Base-by-base conservation (phyloP, 2,888 invertebrate genomes). In the Cephalotes varians region DNA sequence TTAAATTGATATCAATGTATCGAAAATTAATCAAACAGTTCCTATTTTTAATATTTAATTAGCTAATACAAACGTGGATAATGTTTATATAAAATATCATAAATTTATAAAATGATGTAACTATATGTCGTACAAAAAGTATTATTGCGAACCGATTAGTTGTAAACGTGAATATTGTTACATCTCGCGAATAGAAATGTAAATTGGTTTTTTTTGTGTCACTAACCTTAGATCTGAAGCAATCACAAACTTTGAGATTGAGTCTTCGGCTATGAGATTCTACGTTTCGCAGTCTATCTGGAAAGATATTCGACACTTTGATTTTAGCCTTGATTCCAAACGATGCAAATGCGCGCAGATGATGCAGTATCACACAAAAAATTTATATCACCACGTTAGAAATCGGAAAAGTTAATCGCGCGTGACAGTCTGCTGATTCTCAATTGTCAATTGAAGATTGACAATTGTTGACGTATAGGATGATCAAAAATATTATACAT, bases 11-110 rank as follows among this genome's bases (percentile, higher is more conserved):
- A 81, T 9, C 71, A 34, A 15, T 18, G 65, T 56, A 72, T 81
- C 85, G 69, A 85, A 88, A 88, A 90, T 90, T 87, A 90, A 88
- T 88, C 85, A 60, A 56, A 60, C 69, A 18, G 21, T 72, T 9
- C 60, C 2, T 28, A 21, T 9, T 76, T 72, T 54, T 9, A 25
- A 69, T 51, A 9, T 54, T 81, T 62, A 81, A 65, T 71, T 60
- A 79, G 79, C 56, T 54, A 62, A 49, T 34, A 34, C 44, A 21
- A 10, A 58, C 44, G 72, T 40, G 56, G 2, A 67, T 31, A 9
- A 64, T 37, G 21, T 62, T 74, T 74, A 47, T 74, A 47, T 47
- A 47, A 47, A 47, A 47, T 47, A 47, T n/a, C n/a, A n/a, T n/a
- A n/a, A n/a, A n/a, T 21, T 60, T 74, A 18, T 25, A 25, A 28